Percentiles rank a stretch among this genome's conserved stretches.
Conservation (phyloP, 2,113 vertebrate species). For the Rhinoderma darwinii region DNA sequence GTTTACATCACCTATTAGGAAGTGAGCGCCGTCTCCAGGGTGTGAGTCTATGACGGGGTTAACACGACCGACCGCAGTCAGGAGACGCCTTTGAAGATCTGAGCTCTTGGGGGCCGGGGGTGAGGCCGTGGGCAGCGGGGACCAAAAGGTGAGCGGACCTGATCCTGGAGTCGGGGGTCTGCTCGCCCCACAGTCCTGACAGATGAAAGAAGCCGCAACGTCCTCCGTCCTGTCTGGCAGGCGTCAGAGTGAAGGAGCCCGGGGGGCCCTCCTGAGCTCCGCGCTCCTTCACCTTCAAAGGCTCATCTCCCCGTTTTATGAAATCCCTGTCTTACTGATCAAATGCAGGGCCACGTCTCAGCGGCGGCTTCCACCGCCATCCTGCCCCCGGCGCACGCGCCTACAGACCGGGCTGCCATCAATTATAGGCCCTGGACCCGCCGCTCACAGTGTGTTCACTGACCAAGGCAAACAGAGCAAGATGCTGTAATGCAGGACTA, state of each 20-base stretch:
- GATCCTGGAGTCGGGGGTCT: not conserved
- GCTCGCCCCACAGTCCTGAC: not conserved
- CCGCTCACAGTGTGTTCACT: not conserved
- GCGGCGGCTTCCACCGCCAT: conserved; percentile 23
- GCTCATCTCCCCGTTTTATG: not conserved
- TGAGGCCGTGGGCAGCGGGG: not conserved
- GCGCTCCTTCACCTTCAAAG: conserved; percentile 45
- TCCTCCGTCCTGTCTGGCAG: conserved; percentile 33
- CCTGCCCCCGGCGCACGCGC: conserved; percentile 25
- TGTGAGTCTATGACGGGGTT: not conserved
- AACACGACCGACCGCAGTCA: not conserved
- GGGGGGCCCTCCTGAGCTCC: conserved; percentile 3
- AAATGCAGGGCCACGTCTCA: conserved; percentile 47
- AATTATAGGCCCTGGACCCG: conserved; percentile 7
- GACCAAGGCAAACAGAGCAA: not conserved
- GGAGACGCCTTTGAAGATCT: conserved; percentile 27
- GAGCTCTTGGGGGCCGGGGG: not conserved
- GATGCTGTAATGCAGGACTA: not conserved
- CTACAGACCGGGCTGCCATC: conserved; percentile 26
- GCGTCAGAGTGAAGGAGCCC: conserved; percentile 50
- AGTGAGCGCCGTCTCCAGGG: not conserved
- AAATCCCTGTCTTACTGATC: conserved; percentile 55
- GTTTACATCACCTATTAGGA: not conserved
- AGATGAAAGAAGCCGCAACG: conserved; percentile 45
- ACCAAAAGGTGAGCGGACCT: not conserved